Evolutionary conservation across 2,113 vertebrate species (phyloP).

Genomic region (Arothron firmamentum): DNA sequence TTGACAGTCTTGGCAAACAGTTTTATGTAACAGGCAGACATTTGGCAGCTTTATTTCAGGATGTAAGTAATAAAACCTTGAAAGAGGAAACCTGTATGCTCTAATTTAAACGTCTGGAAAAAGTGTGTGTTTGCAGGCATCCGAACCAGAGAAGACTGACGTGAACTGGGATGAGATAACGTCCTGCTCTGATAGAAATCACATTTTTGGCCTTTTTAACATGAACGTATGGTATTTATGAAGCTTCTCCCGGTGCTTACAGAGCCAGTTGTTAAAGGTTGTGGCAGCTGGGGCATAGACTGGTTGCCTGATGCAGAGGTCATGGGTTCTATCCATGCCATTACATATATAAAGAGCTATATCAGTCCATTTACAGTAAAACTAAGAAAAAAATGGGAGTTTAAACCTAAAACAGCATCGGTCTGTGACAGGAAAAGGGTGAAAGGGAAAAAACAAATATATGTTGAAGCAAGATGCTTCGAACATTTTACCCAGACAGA

Average conservation of each 20-base stretch:
- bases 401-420: too few species aligned
- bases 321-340: too few species aligned
- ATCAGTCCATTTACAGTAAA: too few species aligned
- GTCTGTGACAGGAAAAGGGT: slow-evolving; percentile 20
- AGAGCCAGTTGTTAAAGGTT: neutral
- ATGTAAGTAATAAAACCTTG: slow-evolving; percentile 31
- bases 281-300: neutral
- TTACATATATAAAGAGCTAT: too few species aligned
- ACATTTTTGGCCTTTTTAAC: neutral
- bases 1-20: slow-evolving; percentile 21
- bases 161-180: slow-evolving; percentile 12
- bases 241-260: neutral
- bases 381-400: too few species aligned
- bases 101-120: slow-evolving; percentile 11
- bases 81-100: slow-evolving; percentile 17
- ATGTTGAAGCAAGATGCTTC: too few species aligned
- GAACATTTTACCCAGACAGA: neutral
- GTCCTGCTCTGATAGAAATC: neutral
- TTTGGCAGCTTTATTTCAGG: slow-evolving; percentile 13
- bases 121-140: slow-evolving; percentile 7
- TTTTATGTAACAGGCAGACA: slow-evolving; percentile 36
- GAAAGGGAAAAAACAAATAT: slow-evolving; percentile 1
- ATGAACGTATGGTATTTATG: neutral
- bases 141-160: neutral
- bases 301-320: too few species aligned